Conservation (phyloP, 2,888 invertebrate genomes). For the Hyppa rectilinea region DNA sequence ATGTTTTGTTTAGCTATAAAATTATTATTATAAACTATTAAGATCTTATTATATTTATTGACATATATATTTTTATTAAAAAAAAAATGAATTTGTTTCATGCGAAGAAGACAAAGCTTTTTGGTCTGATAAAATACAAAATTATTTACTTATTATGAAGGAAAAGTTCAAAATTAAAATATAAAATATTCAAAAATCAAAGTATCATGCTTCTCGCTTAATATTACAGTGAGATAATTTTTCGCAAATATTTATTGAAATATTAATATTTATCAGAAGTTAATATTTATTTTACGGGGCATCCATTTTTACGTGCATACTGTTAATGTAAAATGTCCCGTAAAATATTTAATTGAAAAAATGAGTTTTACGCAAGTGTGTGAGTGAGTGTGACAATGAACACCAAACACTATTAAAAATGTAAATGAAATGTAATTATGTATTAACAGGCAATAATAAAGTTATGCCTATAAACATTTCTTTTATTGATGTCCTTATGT, state of each 20-base stretch:
- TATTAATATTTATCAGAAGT: not conserved
- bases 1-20: slow-evolving; percentile 12
- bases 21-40: slow-evolving; percentile 1
- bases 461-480: slow-evolving; percentile 34
- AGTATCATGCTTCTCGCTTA: not conserved
- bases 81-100: not conserved
- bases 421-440: slow-evolving; percentile 45
- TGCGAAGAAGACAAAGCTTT: not conserved
- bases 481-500: slow-evolving; percentile 21
- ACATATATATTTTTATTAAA: not conserved
- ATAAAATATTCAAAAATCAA: slow-evolving; percentile 15
- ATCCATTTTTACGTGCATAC: not conserved
- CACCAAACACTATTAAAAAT: slow-evolving; percentile 47
- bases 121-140: not conserved
- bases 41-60: not conserved
- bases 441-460: slow-evolving; percentile 51
- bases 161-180: slow-evolving; percentile 34
- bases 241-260: slow-evolving; percentile 7
- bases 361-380: slow-evolving; percentile 28
- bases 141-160: slow-evolving; percentile 4
- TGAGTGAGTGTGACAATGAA: slow-evolving; percentile 51
- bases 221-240: slow-evolving; percentile 16
- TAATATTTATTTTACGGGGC: slow-evolving; percentile 5
- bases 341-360: slow-evolving; percentile 11
- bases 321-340: not conserved